Conservation (phyloP, 53 echinoderm and acorn worm genomes). For the Antedon mediterranea region DNA sequence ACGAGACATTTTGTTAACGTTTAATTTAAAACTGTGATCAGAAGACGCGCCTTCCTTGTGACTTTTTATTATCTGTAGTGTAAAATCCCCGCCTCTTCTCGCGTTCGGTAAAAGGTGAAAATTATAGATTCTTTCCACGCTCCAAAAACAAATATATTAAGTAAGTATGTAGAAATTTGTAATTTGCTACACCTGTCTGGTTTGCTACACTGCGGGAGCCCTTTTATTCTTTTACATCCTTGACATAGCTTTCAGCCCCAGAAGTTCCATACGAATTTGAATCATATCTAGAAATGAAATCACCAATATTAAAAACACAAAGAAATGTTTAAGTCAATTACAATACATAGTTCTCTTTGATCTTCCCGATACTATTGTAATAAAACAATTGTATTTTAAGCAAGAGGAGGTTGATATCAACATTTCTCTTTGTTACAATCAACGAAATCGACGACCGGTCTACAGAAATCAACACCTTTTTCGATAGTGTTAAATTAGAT, state of each 20-base stretch:
- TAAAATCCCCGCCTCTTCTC: neutral
- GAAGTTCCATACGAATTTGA: neutral
- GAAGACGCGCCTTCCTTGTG: too few relatives aligned
- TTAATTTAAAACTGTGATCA: too few relatives aligned
- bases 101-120: neutral
- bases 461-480: neutral
- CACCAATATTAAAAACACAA: neutral
- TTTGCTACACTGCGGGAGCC: neutral
- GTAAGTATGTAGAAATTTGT: neutral
- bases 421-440: neutral
- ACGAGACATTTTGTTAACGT: too few relatives aligned
- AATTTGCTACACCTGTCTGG: neutral
- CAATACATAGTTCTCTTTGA: neutral
- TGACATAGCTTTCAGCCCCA: neutral
- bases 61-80: neutral
- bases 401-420: neutral
- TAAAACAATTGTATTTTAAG: neutral
- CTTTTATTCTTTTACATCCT: neutral
- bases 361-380: neutral
- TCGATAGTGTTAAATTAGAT: neutral
- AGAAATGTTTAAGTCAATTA: neutral
- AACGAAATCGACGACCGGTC: neutral
- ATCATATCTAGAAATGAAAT: slow-evolving; percentile 1
- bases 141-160: neutral
- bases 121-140: neutral